Conservation (phyloP, 2,113 vertebrate species). For the Cephalopterus ornatus region DNA sequence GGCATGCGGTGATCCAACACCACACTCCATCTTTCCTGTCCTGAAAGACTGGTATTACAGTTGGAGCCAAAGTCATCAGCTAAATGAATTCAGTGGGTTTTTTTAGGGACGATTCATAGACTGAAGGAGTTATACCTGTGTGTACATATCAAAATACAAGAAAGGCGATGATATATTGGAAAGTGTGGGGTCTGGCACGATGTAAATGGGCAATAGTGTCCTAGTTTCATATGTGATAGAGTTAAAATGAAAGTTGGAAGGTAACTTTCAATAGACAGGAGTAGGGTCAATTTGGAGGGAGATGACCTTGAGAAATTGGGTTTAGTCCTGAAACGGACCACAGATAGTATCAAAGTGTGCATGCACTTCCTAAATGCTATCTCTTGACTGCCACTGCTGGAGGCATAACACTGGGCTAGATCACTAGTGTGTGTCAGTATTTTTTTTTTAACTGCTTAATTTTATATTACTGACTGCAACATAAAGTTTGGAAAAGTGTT, state of each 20-base stretch:
- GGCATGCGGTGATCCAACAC: not conserved
- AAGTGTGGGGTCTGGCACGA: not conserved
- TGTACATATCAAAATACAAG: not conserved
- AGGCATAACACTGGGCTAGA: not conserved
- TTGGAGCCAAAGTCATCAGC: not conserved
- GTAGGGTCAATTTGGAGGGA: not conserved
- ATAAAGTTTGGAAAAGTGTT: not conserved
- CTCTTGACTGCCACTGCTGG: not conserved
- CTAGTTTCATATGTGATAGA: not conserved
- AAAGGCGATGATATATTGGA: not conserved
- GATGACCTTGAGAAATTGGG: not conserved
- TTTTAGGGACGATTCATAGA: too few species aligned
- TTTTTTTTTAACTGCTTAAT: not conserved
- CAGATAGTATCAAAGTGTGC: not conserved
- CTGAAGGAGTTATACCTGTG: not conserved
- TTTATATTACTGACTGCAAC: not conserved
- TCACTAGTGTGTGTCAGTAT: not conserved
- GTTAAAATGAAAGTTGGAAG: not conserved
- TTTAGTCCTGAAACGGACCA: not conserved
- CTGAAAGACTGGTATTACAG: not conserved
- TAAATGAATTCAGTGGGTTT: not conserved
- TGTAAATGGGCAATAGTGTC: not conserved
- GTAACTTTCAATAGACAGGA: not conserved
- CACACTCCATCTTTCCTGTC: not conserved
- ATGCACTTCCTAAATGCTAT: fast-evolving